These are phyloP conservation scores for Nicator chloris DNA, from an alignment of 2,113 vertebrate genomes.

Conservation along the genomic window DNA sequence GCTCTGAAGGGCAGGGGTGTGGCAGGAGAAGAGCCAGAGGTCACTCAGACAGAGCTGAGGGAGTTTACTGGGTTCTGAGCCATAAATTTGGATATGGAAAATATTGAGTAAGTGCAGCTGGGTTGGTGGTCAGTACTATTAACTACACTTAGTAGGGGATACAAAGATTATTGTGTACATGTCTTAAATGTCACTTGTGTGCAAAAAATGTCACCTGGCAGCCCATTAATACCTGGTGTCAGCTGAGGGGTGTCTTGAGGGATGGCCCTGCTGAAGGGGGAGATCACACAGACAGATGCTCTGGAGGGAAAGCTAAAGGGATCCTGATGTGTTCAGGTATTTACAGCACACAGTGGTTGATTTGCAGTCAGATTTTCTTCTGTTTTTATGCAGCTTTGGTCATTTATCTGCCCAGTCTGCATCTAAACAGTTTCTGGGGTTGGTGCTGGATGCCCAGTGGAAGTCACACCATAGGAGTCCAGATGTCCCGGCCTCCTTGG, in stretches of 20 bases:
- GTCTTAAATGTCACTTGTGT: neutral
- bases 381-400: neutral
- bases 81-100: neutral
- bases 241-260: neutral
- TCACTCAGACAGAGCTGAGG: neutral
- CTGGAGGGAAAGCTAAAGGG: neutral
- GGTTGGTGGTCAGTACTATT: neutral
- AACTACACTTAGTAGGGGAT: neutral
- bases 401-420: neutral
- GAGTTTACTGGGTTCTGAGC: neutral
- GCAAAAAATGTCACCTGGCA: neutral
- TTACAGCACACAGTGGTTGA: neutral
- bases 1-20: neutral
- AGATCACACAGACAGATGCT: neutral
- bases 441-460: neutral
- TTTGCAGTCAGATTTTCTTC: neutral
- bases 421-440: neutral
- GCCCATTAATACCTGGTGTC: neutral
- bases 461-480: neutral
- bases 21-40: neutral
- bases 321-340: neutral
- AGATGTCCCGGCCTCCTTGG: neutral
- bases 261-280: neutral
- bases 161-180: accelerated
- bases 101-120: neutral